Conservation (phyloP, 2,797 vertebrate genomes). For the Rhabdophis nuchalis region DNA sequence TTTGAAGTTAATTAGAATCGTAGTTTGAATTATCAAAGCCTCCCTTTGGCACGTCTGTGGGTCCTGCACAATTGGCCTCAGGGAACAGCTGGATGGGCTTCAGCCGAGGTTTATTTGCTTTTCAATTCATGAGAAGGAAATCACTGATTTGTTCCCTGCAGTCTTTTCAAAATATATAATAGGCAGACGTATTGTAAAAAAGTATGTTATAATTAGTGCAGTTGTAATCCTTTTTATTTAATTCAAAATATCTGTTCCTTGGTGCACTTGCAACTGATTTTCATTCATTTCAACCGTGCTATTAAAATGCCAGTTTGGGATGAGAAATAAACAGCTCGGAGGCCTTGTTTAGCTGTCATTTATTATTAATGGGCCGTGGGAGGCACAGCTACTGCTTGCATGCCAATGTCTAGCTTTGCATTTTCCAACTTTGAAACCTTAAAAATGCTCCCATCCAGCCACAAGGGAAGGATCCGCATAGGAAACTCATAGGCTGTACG, state of each 20-base stretch:
- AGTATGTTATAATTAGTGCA: slow-evolving; percentile 39
- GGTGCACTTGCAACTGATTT: slow-evolving; percentile 54
- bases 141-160: slow-evolving; percentile 14
- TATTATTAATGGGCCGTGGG: slow-evolving; percentile 40
- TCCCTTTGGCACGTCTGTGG: not conserved
- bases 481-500: not conserved
- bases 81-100: not conserved
- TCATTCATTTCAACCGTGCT: slow-evolving; percentile 40
- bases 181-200: slow-evolving; percentile 20
- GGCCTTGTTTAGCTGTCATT: slow-evolving; percentile 22
- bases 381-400: slow-evolving; percentile 34
- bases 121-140: slow-evolving; percentile 10
- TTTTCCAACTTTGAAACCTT: slow-evolving; percentile 19
- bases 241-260: slow-evolving; percentile 28
- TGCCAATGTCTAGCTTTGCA: slow-evolving; percentile 17
- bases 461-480: not conserved
- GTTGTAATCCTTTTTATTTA: slow-evolving; percentile 35
- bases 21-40: not conserved
- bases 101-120: slow-evolving; percentile 1
- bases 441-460: slow-evolving; percentile 30
- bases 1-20: not conserved
- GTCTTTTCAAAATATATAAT: not conserved
- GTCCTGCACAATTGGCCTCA: not conserved
- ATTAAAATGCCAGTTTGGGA: slow-evolving; percentile 54
- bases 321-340: slow-evolving; percentile 31